Conservation (phyloP, 1,140 invertebrate genomes). For the Drosophila auraria region DNA sequence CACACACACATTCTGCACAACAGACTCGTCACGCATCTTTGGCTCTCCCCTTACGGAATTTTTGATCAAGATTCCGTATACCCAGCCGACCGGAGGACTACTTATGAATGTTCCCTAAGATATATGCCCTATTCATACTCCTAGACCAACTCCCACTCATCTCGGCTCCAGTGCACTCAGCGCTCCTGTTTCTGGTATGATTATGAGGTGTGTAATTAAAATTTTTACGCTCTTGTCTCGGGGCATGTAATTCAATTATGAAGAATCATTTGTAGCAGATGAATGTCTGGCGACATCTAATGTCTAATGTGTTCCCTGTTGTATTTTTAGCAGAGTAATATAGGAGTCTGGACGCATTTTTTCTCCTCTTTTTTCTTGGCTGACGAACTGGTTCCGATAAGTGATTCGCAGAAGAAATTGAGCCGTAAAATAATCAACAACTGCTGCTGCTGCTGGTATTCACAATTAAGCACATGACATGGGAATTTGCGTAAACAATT, state of each 20-base stretch:
- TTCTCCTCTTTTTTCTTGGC: background rate
- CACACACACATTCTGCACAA: constrained; percentile 34
- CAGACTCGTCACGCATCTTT: constrained; percentile 57
- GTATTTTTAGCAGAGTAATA: constrained; percentile 58
- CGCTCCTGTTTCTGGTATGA: constrained; percentile 62
- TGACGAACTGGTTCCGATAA: constrained; percentile 1
- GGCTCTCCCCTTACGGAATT: constrained; percentile 56
- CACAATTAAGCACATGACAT: constrained; percentile 55
- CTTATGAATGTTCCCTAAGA: constrained; percentile 19
- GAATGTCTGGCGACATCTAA: constrained; percentile 61
- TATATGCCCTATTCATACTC: constrained; percentile 4
- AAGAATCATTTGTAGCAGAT: constrained; percentile 76
- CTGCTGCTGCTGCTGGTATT: constrained; percentile 16
- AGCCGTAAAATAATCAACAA: constrained; percentile 53
- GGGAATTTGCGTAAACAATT: constrained; percentile 57
- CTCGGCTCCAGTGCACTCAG: constrained; percentile 37
- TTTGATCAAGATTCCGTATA: constrained; percentile 63
- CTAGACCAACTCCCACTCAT: constrained; percentile 12
- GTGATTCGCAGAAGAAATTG: constrained; percentile 55
- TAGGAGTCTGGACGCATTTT: constrained; percentile 18
- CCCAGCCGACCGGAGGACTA: background rate
- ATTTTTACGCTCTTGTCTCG: constrained; percentile 80
- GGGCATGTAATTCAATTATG: constrained; percentile 82
- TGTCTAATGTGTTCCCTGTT: constrained; percentile 52
- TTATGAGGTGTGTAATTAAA: constrained; percentile 84